phyloP scores from a whole-genome alignment of 2,797 vertebrate species.

The Borostomias antarcticus region DNA sequence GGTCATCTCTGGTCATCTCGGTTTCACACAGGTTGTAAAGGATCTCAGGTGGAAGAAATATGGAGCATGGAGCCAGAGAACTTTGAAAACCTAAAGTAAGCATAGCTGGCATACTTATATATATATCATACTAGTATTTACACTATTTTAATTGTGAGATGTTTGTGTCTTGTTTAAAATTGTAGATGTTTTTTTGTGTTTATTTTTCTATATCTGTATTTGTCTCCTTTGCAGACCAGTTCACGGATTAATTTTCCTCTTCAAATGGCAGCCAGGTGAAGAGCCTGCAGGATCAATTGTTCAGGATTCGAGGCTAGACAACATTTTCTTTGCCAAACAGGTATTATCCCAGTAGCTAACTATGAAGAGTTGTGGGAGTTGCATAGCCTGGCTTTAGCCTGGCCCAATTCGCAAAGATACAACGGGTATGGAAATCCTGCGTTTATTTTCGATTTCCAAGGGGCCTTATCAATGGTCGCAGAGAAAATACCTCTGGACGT shows the following conservation, averaged over 20 bases:
- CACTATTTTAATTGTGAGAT: neutral
- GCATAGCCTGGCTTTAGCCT: too few species aligned
- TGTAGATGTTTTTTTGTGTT: too few species aligned
- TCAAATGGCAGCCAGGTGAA: slow-evolving; percentile 99
- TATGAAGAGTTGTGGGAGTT: neutral
- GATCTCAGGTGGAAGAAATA: slow-evolving; percentile 97
- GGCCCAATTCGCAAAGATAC: too few species aligned
- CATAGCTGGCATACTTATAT: too few species aligned
- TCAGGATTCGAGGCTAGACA: slow-evolving; percentile 95
- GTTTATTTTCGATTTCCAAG: too few species aligned
- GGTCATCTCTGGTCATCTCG: neutral
- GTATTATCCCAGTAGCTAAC: slow-evolving; percentile 57
- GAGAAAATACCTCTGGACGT: too few species aligned
- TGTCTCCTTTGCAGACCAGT: slow-evolving; percentile 87
- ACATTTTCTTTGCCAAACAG: slow-evolving; percentile 99
- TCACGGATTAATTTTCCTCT: slow-evolving; percentile 97
- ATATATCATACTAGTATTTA: neutral
- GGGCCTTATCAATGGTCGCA: too few species aligned
- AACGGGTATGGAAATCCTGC: too few species aligned
- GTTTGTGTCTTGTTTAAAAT: too few species aligned
- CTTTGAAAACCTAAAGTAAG: slow-evolving; percentile 98
- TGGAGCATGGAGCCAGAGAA: slow-evolving; percentile 99
- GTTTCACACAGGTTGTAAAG: slow-evolving; percentile 87
- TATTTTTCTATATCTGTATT: too few species aligned
- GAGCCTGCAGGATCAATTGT: slow-evolving; percentile 97